Base-by-base conservation (phyloP, 2,113 vertebrate species). In the Sarotherodon lohbergeri region DNA sequence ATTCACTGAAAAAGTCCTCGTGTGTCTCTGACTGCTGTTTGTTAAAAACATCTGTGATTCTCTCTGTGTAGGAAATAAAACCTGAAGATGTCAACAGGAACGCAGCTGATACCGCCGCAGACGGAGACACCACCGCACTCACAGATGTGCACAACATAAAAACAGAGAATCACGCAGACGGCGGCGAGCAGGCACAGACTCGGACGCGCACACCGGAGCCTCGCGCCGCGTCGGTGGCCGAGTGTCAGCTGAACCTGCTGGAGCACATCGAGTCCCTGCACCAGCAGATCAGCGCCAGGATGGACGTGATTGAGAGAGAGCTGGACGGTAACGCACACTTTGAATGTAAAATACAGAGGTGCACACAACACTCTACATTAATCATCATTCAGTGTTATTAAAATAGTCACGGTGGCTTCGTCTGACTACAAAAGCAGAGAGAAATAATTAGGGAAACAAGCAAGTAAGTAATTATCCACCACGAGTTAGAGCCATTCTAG, bases 301-400 rank as follows among this genome's bases (percentile, higher is more conserved):
- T 99, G 99, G 99, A 99, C 94, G 96, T 98, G 94, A 98, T 99
- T 14, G 99, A 99, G 95, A 96, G 97, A 52, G 98, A 99, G 87
- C 95, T 99, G 68, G 98, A 99, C n/a, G 98, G 98, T 99, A 96
- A 95, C 80, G 34, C 59, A 32, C 83, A 57, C 43, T 6, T n/a
- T 29, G 7, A 14, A 0, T 46, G 22, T 27, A 11, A 81, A 32
- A 7, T 0, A 19, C 24, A 48, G 22, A 73, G 39, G 2, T 46
- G 41, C 41, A 48, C 68, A 27, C 14, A 7, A 46, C 41, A 0
- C 68, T 6, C 41, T 3, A 17, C 68, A 27, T 46, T 46, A 73
- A 48, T 73, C 24, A 7, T 63, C 32, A 12, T 19, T 48, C 16
- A 5, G 43, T 50, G 43, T 76, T 50, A 19, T 29, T 48, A 19